These are phyloP conservation scores for Gallinago undulata DNA, from an alignment of 2,113 vertebrate species.

Conservation along the genomic window DNA sequence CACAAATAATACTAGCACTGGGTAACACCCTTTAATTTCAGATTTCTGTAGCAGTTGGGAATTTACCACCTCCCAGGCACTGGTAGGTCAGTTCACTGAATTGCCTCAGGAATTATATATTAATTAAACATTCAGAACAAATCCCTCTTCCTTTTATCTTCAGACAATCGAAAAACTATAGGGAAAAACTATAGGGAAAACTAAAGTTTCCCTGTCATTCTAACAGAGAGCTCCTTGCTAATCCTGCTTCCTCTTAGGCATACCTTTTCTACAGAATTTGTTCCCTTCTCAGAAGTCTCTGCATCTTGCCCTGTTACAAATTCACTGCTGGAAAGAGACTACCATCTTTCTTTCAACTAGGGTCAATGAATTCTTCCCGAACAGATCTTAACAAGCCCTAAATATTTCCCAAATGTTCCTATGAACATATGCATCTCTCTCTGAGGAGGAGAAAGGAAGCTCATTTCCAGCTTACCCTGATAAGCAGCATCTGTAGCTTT, in stretches of 20 bases:
- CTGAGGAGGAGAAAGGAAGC: neutral
- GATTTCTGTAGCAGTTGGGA: neutral
- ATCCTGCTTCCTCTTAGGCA: neutral
- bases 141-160: neutral
- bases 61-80: neutral
- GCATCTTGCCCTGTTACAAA: neutral
- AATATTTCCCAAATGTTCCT: neutral
- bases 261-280: neutral
- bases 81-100: neutral
- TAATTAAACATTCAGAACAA: neutral
- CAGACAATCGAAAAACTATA: neutral
- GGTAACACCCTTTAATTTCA: neutral
- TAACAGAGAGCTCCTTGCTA: neutral
- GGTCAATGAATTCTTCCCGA: neutral
- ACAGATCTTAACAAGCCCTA: neutral
- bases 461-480: conserved; percentile 80
- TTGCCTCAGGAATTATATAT: neutral
- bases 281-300: neutral
- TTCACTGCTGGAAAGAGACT: neutral
- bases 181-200: neutral
- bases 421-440: neutral
- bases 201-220: neutral
- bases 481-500: conserved; percentile 95
- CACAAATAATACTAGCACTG: neutral
- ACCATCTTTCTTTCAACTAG: neutral